Conservation (phyloP, 2,113 vertebrate genomes). For the Phylloscopus whistleri region DNA sequence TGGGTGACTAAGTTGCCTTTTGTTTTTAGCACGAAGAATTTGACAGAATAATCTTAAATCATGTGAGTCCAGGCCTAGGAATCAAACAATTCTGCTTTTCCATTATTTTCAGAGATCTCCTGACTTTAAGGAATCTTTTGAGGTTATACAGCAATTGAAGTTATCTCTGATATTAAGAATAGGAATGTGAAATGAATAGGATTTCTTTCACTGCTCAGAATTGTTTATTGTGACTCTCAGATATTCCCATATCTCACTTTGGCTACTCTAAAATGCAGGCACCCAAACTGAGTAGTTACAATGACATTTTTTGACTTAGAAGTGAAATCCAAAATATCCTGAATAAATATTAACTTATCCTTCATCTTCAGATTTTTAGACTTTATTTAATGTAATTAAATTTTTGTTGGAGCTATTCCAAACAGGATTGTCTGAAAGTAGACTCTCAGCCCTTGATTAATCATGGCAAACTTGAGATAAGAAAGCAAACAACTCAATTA, state of each 20-base stretch:
- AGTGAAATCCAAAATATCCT: not conserved
- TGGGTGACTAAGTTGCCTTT: not conserved
- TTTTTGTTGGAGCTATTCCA: not conserved
- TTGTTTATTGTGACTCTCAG: not conserved
- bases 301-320: not conserved
- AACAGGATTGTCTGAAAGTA: not conserved
- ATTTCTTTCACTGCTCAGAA: not conserved
- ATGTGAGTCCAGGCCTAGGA: not conserved
- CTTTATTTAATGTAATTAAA: not conserved
- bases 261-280: not conserved
- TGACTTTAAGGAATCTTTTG: not conserved
- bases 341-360: not conserved
- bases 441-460: not conserved
- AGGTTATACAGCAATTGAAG: not conserved
- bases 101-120: not conserved
- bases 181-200: not conserved
- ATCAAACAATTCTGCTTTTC: rapidly evolving
- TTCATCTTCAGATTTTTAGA: not conserved
- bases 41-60: not conserved
- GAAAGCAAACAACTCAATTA: not conserved
- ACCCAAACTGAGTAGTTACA: not conserved
- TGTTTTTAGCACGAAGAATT: not conserved
- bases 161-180: not conserved
- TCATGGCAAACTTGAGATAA: not conserved
- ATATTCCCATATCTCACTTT: not conserved